Percentiles rank a stretch among this genome's conserved stretches.
Conservation (phyloP, 2,113 vertebrate genomes). For the Potamarius usumacintae region DNA sequence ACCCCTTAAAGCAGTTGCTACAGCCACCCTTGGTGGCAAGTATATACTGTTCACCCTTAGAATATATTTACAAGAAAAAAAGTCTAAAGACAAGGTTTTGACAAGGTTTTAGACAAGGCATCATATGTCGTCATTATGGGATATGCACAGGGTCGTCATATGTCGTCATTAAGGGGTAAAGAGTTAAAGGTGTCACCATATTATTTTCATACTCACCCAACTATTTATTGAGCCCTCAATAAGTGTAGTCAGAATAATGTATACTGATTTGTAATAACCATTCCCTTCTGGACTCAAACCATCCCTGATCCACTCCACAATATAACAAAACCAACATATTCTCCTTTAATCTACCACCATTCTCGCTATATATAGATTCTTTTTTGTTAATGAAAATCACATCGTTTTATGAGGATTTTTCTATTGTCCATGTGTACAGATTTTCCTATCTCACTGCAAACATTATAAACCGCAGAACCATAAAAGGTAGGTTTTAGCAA, state of each 20-base stretch:
- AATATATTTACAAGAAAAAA: no score
- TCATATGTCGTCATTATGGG: no score
- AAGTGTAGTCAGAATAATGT: not conserved
- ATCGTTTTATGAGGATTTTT: not conserved
- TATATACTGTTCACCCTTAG: no score
- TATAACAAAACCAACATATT: not conserved
- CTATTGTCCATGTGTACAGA: not conserved
- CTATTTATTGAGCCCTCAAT: not conserved
- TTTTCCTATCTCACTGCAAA: constrained; percentile 13
- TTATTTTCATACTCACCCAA: not conserved
- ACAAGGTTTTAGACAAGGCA: no score
- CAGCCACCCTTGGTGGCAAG: no score
- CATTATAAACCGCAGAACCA: constrained; percentile 23
- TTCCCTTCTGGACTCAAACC: not conserved
- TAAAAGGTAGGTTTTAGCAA: constrained; percentile 26
- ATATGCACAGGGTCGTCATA: no score
- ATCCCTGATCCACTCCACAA: not conserved
- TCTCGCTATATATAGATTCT: not conserved
- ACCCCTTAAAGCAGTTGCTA: no score
- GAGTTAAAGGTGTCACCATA: not conserved
- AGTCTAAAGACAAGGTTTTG: no score
- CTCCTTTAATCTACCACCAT: not conserved
- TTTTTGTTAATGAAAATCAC: not conserved
- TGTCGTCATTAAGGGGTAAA: no score
- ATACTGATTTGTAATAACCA: not conserved